Evolutionary conservation across 2,113 vertebrate species (phyloP).

Genomic region (Corythaixoides concolor): DNA sequence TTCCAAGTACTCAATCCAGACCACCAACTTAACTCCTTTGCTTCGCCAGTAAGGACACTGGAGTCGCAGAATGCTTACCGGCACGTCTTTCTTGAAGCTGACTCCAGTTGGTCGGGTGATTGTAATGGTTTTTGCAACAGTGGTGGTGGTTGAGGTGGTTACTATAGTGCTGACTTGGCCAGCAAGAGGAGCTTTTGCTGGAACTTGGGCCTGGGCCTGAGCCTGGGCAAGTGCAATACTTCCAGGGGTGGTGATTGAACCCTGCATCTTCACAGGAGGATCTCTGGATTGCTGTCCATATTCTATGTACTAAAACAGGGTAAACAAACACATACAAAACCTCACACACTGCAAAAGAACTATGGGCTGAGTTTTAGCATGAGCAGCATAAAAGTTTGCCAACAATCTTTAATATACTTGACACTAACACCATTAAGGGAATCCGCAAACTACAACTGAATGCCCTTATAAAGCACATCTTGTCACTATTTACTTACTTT

Average conservation of each 20-base stretch:
- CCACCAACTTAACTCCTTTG: background rate
- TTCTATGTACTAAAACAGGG: constrained; percentile 88
- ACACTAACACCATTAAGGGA: background rate
- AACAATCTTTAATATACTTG: background rate
- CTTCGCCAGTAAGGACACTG: background rate
- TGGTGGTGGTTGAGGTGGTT: constrained; percentile 93
- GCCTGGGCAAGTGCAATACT: constrained; percentile 90
- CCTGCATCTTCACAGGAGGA: constrained; percentile 99
- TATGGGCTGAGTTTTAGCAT: background rate
- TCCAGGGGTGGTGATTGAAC: constrained; percentile 96
- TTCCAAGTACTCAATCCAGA: background rate
- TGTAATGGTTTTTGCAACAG: constrained; percentile 93
- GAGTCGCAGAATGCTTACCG: constrained; percentile 78
- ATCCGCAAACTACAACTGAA: background rate
- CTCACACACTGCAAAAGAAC: background rate
- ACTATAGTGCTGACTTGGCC: constrained; percentile 93
- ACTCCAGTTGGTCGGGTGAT: constrained; percentile 92
- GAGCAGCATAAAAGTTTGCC: background rate
- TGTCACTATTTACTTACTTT: background rate
- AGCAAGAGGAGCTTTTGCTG: constrained; percentile 88
- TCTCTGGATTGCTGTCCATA: constrained; percentile 99
- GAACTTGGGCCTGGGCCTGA: constrained; percentile 89
- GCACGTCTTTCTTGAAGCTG: constrained; percentile 98
- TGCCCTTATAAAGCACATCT: background rate
- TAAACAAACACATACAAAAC: background rate